phyloP scores from a whole-genome alignment of 2,113 vertebrate species.

The Pungitius pungitius region DNA sequence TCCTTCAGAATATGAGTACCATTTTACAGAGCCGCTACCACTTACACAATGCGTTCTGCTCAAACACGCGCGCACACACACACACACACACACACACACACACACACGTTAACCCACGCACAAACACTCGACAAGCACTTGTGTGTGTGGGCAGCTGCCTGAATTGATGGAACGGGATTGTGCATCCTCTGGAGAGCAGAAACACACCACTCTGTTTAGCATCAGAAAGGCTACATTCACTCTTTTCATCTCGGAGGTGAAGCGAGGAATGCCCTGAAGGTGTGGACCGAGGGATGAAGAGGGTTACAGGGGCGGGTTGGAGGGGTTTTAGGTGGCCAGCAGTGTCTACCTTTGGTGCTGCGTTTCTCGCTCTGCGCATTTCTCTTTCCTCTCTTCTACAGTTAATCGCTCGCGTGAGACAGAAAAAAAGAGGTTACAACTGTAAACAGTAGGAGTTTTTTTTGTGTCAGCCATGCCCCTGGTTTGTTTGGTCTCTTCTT shows the following conservation, averaged over 20 bases:
- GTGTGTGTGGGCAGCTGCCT: conserved; percentile 77
- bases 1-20: conserved; percentile 74
- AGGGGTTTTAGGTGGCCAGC: conserved; percentile 29
- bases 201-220: conserved; percentile 71
- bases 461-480: conserved; percentile 43
- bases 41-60: conserved; percentile 63
- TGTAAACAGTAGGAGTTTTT: conserved; percentile 52
- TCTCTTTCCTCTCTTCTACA: conserved; percentile 15
- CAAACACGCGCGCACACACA: conserved; percentile 34
- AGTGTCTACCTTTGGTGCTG: conserved; percentile 19
- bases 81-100: conserved; percentile 40
- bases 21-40: conserved; percentile 71
- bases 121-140: conserved; percentile 75
- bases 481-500: conserved; percentile 59
- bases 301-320: conserved; percentile 41
- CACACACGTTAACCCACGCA: conserved; percentile 60
- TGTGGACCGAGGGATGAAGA: conserved; percentile 61
- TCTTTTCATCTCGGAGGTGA: conserved; percentile 65
- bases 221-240: conserved; percentile 69
- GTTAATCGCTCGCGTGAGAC: conserved; percentile 20
- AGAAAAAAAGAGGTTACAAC: conserved; percentile 40
- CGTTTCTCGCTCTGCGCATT: conserved; percentile 16
- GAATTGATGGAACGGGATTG: conserved; percentile 72
- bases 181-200: conserved; percentile 70
- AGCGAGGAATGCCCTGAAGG: conserved; percentile 72